A percentile compares a stretch with the other conserved stretches of the same genome.
These are phyloP conservation scores for Hyles lineata DNA, from an alignment of 2,888 invertebrate genomes.

Conservation along the genomic window DNA sequence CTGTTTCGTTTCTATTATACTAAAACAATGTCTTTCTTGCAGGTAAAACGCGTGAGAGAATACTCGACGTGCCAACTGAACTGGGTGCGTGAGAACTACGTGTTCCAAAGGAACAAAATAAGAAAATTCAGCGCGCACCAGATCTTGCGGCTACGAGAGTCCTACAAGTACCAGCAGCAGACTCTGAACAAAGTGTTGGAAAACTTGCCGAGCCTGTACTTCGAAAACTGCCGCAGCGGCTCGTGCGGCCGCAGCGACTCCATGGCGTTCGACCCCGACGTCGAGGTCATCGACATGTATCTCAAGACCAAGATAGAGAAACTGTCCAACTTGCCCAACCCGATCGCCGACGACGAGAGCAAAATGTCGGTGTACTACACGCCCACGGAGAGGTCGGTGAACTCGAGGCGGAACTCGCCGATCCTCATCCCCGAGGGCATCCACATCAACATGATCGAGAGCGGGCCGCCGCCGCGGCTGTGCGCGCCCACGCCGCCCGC, in stretches of 20 bases:
- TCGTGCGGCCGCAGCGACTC: conserved; percentile 92
- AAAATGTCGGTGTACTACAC: conserved; percentile 92
- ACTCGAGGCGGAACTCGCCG: conserved; percentile 76
- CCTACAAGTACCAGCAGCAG: conserved; percentile 98
- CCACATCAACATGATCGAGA: conserved; percentile 88
- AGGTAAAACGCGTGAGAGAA: conserved; percentile 96
- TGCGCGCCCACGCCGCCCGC: conserved; percentile 53
- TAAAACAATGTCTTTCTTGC: conserved; percentile 55
- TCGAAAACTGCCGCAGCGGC: conserved; percentile 96
- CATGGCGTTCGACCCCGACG: conserved; percentile 88
- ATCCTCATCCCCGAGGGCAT: conserved; percentile 83
- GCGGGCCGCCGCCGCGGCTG: conserved; percentile 70
- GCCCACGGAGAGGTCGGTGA: conserved; percentile 88
- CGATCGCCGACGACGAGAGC: conserved; percentile 87
- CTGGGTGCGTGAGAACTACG: conserved; percentile 97
- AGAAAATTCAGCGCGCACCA: conserved; percentile 97
- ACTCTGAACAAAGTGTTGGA: conserved; percentile 97
- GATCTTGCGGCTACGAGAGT: conserved; percentile 93
- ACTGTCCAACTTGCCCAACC: conserved; percentile 81
- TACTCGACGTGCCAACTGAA: conserved; percentile 96
- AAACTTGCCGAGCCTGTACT: conserved; percentile 94
- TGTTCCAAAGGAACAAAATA: conserved; percentile 97
- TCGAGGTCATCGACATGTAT: conserved; percentile 87
- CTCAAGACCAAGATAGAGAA: conserved; percentile 88
- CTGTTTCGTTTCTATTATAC: not conserved